Percentiles rank a stretch among this genome's conserved stretches.
These are phyloP conservation scores for Ophioninae sp. DNA, from an alignment of 2,888 invertebrate species.

Conservation along the genomic window DNA sequence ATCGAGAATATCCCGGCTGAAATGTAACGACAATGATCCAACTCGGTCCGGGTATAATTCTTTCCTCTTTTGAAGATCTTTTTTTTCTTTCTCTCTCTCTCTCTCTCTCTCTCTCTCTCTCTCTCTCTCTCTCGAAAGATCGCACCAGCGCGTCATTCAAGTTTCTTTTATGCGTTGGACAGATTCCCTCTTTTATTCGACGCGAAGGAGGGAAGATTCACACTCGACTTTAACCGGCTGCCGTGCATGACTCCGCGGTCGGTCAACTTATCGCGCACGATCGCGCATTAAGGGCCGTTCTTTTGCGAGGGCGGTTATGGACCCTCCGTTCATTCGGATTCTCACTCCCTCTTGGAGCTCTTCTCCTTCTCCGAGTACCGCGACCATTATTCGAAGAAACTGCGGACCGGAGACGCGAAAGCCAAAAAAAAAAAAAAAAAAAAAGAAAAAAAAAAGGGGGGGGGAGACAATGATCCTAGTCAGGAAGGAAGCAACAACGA, in stretches of 20 bases:
- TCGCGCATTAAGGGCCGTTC: slow-evolving; percentile 61
- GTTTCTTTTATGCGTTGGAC: slow-evolving; percentile 14
- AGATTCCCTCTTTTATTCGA: slow-evolving; percentile 48
- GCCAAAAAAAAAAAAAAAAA: slow-evolving; percentile 31
- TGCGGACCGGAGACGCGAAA: slow-evolving; percentile 12
- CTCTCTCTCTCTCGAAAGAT: too few species aligned
- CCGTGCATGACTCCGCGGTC: slow-evolving; percentile 24
- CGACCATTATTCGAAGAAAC: slow-evolving; percentile 56
- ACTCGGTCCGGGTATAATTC: too few species aligned
- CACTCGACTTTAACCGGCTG: slow-evolving; percentile 31
- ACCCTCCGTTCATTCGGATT: slow-evolving; percentile 49
- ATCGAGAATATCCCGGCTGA: too few species aligned
- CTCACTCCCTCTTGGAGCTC: slow-evolving; percentile 4
- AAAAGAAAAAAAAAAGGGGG: too few species aligned
- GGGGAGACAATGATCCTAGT: neutral
- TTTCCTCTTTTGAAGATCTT: too few species aligned
- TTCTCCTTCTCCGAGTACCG: slow-evolving; percentile 38
- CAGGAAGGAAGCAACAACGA: slow-evolving; percentile 45
- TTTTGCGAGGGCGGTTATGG: slow-evolving; percentile 32
- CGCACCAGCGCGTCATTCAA: neutral
- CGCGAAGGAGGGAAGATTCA: slow-evolving; percentile 32
- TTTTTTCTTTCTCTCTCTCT: neutral
- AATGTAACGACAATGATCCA: too few species aligned
- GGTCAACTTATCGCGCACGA: slow-evolving; percentile 63
- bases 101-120: too few species aligned